phyloP scores from a whole-genome alignment of 1,140 invertebrate species.

The Brachionus manjavacas region DNA sequence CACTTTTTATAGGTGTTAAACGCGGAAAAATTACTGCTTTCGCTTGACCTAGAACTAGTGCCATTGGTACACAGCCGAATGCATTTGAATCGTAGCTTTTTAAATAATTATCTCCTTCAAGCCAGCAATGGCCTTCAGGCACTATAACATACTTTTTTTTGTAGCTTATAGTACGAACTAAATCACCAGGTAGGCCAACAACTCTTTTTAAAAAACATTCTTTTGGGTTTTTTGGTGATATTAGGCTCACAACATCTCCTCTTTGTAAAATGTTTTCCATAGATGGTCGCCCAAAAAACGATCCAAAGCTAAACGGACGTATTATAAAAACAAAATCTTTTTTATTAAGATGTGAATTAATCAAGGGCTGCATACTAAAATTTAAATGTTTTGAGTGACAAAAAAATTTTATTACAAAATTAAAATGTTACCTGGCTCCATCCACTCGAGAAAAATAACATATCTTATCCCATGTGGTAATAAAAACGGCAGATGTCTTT shows the following conservation, averaged over 20 bases:
- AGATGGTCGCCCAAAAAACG: neutral
- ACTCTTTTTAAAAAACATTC: slow-evolving; percentile 40
- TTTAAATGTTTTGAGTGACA: neutral
- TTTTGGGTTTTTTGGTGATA: slow-evolving; percentile 41
- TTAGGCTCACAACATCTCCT: slow-evolving; percentile 35
- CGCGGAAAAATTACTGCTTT: slow-evolving; percentile 16
- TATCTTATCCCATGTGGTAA: slow-evolving; percentile 36
- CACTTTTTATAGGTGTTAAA: neutral
- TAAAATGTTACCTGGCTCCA: neutral
- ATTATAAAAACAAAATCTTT: slow-evolving; percentile 38
- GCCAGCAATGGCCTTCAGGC: slow-evolving; percentile 41
- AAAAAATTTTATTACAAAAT: neutral
- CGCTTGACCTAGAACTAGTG: slow-evolving; percentile 1
- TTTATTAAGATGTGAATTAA: neutral
- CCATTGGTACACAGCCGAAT: slow-evolving; percentile 27
- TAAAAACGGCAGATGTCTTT: slow-evolving; percentile 23
- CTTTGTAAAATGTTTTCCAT: slow-evolving; percentile 1
- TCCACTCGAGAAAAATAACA: slow-evolving; percentile 33
- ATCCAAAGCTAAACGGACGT: neutral
- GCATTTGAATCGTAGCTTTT: slow-evolving; percentile 29
- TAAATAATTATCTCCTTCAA: slow-evolving; percentile 33
- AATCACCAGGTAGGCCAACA: slow-evolving; percentile 25
- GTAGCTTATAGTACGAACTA: slow-evolving; percentile 36
- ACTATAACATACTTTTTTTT: slow-evolving; percentile 37
- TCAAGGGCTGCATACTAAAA: slow-evolving; percentile 30